These are phyloP conservation scores for Litoditis marina DNA, from an alignment of 2,888 invertebrate species.

Conservation along the genomic window DNA sequence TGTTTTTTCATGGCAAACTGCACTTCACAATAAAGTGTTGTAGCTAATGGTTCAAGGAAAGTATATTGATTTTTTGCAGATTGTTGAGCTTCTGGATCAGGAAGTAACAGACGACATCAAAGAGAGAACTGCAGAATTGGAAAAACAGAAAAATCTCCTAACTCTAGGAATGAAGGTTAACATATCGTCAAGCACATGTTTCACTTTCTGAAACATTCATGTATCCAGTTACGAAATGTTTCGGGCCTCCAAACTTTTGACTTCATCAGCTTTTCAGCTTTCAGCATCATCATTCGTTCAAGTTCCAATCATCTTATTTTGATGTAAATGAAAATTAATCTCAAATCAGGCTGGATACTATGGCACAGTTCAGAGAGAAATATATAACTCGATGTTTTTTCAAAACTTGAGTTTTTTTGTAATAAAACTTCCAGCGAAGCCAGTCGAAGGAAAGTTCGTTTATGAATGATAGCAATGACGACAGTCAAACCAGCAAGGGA, in stretches of 20 bases:
- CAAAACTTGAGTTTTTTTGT: neutral
- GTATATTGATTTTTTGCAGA: constrained; percentile 25
- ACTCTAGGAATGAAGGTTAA: constrained; percentile 68
- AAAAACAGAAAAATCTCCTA: constrained; percentile 93
- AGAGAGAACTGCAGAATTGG: constrained; percentile 96
- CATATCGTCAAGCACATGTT: neutral
- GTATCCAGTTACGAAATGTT: too few relatives aligned
- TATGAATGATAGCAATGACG: constrained; percentile 11
- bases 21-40: too few relatives aligned
- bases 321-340: too few relatives aligned
- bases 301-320: too few relatives aligned
- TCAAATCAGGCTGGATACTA: too few relatives aligned
- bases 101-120: constrained; percentile 98
- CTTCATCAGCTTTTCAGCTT: too few relatives aligned
- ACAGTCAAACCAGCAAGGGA: too few relatives aligned
- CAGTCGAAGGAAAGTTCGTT: constrained; percentile 11
- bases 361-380: too few relatives aligned
- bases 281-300: too few relatives aligned
- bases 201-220: neutral
- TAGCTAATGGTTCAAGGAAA: too few relatives aligned
- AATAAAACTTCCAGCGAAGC: constrained; percentile 3
- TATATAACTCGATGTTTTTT: neutral
- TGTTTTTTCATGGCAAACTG: too few relatives aligned
- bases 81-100: constrained; percentile 76
- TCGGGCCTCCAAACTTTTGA: too few relatives aligned